A percentile compares a stretch with the other conserved stretches of the same genome.
Evolutionary conservation across 2,888 invertebrate genomes (phyloP).

Genomic region (Epicampocera succincta): DNA sequence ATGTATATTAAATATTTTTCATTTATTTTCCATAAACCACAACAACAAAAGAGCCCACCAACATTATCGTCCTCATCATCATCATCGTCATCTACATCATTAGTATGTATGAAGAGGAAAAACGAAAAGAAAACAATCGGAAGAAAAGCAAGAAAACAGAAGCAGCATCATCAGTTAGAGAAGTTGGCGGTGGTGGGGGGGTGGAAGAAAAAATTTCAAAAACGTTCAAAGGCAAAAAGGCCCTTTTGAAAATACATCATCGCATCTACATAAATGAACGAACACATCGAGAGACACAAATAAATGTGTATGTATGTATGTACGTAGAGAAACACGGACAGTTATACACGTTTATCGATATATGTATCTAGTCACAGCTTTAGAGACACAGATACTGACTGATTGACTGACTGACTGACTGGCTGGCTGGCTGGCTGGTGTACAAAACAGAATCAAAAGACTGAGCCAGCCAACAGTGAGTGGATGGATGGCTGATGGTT

Average conservation of each 20-base stretch:
- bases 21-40: slow-evolving; percentile 35
- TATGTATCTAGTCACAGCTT: slow-evolving; percentile 4
- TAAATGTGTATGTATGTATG: slow-evolving; percentile 7
- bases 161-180: slow-evolving; percentile 27
- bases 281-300: neutral
- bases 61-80: slow-evolving; percentile 22
- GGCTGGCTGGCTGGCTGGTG: neutral
- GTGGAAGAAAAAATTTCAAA: slow-evolving; percentile 29
- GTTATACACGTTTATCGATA: slow-evolving; percentile 4
- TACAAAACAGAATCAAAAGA: slow-evolving; percentile 43
- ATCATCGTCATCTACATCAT: slow-evolving; percentile 36
- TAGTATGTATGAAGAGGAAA: slow-evolving; percentile 41
- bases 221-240: slow-evolving; percentile 52
- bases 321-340: slow-evolving; percentile 15
- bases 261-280: slow-evolving; percentile 25
- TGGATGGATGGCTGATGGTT: slow-evolving; percentile 52
- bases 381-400: slow-evolving; percentile 30
- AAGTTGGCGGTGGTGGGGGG: too few relatives aligned
- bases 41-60: slow-evolving; percentile 42
- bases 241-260: slow-evolving; percentile 40
- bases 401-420: too few relatives aligned
- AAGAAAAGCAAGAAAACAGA: slow-evolving; percentile 18
- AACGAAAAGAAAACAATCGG: too few relatives aligned
- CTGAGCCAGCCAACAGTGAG: slow-evolving; percentile 26
- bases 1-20: neutral